Conservation (phyloP, 2,113 vertebrate genomes). For the Paracanthobrama guichenoti region DNA sequence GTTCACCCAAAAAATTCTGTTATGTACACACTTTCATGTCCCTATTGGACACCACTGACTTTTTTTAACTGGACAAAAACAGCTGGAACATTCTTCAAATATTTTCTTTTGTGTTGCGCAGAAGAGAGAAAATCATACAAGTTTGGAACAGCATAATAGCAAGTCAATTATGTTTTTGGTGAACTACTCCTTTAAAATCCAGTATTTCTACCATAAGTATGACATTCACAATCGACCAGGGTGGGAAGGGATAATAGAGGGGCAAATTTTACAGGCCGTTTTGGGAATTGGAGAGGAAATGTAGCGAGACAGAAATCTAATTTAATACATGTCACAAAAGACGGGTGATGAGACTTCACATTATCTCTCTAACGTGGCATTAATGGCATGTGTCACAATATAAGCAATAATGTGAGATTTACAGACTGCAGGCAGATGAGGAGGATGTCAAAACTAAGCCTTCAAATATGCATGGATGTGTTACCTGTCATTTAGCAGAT, state of each 20-base stretch:
- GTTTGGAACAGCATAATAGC: background rate
- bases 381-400: constrained; percentile 32
- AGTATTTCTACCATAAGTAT: background rate
- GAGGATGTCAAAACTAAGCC: constrained; percentile 29
- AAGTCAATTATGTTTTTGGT: background rate
- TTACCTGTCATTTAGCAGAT: constrained; percentile 31
- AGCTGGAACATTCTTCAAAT: background rate
- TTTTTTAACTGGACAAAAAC: background rate
- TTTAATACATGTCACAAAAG: constrained; percentile 40
- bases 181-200: background rate
- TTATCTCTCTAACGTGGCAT: constrained; percentile 14
- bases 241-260: background rate
- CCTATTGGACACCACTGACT: background rate
- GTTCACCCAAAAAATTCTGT: too few relatives aligned
- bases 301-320: constrained; percentile 23
- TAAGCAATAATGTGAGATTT: background rate
- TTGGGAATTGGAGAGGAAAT: constrained; percentile 20
- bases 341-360: constrained; percentile 22
- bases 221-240: background rate
- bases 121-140: background rate
- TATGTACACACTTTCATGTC: background rate
- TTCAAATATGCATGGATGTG: constrained; percentile 7
- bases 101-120: background rate
- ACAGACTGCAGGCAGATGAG: constrained; percentile 11
- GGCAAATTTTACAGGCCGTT: constrained; percentile 24